Evolutionary conservation across 2,888 invertebrate species (phyloP), one percentile per base, ranked within the genome.

Genomic region (Ectropis crepuscularia): DNA sequence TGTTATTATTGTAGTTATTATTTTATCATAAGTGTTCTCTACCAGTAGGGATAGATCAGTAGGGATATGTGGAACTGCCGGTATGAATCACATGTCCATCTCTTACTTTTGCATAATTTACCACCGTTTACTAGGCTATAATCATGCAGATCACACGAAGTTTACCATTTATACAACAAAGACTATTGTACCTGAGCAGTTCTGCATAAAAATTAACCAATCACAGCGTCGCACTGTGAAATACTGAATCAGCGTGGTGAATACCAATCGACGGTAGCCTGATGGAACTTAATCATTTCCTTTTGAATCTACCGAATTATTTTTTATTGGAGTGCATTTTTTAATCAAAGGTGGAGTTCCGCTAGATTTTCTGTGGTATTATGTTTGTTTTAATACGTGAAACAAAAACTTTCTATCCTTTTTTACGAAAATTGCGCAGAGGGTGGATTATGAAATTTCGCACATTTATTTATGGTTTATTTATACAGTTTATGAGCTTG

Each of bases 181-280:
- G 68, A 68, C 57, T 55, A 48, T 63, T 57, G 65, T 49, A 28
- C 55, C 53, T 43, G 37, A 50, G 61, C 66, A 50, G 64, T 48
- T 65, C 61, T 57, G 72, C 68, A 72, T 72, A 67, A 70, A 66
- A 67, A 70, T 70, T 66, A 58, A 70, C 62, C 68, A 68, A 68
- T 65, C 67, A 61, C 50, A 46, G 10, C 46, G 47, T 39, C 6
- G 16, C 9, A 6, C n/a, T 39, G 49, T 54, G 48, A 63, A 63
- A 54, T 63, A 53, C 49, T 53, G 48, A 46, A 46, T 54, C 37
- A 50, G 49, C 49, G 9, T 41, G 38, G 39, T 58, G 63, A 63
- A 63, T 63, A 59, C 49, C 46, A 63, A 63, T 63, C 9, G 12
- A 38, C 11, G 10, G 50, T 9, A 11, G 39, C 36, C 41, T 47